Conservation (phyloP, 2,888 invertebrate species). For the Pyralis farinalis region DNA sequence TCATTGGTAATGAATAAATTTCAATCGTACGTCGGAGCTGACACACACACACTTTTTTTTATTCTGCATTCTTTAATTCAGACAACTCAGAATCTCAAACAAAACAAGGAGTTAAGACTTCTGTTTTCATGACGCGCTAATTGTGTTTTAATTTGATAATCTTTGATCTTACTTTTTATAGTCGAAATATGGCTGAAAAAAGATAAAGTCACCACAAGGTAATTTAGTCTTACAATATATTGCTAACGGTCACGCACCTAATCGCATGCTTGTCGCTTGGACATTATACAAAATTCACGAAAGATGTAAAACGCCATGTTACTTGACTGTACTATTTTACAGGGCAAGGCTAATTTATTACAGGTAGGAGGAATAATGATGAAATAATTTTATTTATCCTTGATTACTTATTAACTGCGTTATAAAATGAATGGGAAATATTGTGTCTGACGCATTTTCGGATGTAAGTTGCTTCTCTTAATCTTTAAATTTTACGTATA, state of each 20-base stretch:
- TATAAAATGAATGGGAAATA: too few relatives aligned
- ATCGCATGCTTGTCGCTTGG: slow-evolving; percentile 6
- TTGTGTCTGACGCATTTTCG: too few relatives aligned
- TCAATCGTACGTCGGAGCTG: too few relatives aligned
- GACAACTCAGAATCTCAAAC: too few relatives aligned
- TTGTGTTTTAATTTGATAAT: slow-evolving; percentile 3
- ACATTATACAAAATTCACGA: slow-evolving; percentile 1
- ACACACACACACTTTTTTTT: too few relatives aligned
- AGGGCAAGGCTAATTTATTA: background rate
- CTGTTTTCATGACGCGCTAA: background rate
- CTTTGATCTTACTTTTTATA: slow-evolving; percentile 2
- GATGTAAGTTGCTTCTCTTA: too few relatives aligned
- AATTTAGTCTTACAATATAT: slow-evolving; percentile 9
- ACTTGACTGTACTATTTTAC: background rate
- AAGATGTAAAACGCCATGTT: background rate
- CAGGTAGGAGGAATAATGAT: background rate
- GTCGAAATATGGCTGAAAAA: slow-evolving; percentile 3
- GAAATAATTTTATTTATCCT: background rate
- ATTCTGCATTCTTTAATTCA: too few relatives aligned
- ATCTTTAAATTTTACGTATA: too few relatives aligned
- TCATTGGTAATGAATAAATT: too few relatives aligned
- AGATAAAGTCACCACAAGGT: slow-evolving; percentile 11
- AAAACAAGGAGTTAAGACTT: background rate
- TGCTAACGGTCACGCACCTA: slow-evolving; percentile 6
- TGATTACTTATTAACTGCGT: background rate